A percentile compares a stretch with the other conserved stretches of the same genome.
Conservation (phyloP, 2,113 vertebrate species). For the Sphaerodactylus townsendi region DNA sequence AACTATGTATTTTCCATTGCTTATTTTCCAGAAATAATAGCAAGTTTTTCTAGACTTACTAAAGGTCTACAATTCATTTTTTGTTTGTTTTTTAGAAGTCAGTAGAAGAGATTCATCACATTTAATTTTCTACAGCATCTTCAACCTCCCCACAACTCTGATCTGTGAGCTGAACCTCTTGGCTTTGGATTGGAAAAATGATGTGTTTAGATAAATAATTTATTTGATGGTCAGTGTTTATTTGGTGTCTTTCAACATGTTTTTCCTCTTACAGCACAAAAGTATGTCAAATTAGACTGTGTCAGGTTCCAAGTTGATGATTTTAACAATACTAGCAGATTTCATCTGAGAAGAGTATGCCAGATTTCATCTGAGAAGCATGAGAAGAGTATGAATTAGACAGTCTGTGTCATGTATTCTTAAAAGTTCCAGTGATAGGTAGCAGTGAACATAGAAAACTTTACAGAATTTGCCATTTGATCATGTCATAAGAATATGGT, state of each 20-base stretch:
- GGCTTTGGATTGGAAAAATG: background rate
- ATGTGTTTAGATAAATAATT: background rate
- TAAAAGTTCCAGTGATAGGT: background rate
- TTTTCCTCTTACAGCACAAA: background rate
- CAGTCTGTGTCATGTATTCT: background rate
- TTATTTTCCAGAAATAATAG: background rate
- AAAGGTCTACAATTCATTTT: background rate
- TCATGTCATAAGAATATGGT: background rate
- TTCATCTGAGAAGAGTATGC: background rate
- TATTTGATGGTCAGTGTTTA: background rate
- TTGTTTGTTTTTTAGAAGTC: background rate
- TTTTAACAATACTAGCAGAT: slow-evolving; percentile 5
- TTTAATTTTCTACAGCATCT: background rate
- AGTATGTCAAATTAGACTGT: background rate
- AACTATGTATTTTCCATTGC: background rate
- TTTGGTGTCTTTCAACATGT: background rate
- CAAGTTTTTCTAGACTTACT: background rate
- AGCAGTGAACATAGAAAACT: background rate
- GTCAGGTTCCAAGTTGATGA: background rate
- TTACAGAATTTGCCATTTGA: background rate
- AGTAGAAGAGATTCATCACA: background rate
- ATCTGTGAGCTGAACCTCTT: background rate
- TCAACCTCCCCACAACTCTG: background rate
- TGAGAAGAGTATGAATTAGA: background rate
- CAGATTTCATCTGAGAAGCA: background rate